A percentile compares a stretch with the other conserved stretches of the same genome.
Evolutionary conservation across 1,140 invertebrate species (phyloP).

Genomic region (Triops cancriformis): DNA sequence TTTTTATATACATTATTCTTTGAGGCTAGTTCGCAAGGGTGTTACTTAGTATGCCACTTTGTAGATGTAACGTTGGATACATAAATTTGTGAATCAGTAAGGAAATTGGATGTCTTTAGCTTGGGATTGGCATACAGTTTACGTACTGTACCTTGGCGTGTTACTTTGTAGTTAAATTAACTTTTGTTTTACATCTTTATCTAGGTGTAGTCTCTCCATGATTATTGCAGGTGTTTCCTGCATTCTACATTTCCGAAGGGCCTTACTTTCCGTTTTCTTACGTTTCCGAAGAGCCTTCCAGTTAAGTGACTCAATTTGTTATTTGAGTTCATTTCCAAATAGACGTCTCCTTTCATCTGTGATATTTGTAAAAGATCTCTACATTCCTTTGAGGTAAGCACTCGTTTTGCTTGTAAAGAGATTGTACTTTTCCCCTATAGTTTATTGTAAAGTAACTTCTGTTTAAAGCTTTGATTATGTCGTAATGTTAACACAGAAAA

Average conservation of each 20-base stretch:
- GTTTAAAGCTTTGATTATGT: background rate
- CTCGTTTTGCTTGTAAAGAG: background rate
- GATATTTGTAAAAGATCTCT: background rate
- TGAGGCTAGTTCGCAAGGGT: background rate
- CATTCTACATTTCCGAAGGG: background rate
- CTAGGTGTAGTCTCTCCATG: too few species aligned
- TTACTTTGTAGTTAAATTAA: too few species aligned
- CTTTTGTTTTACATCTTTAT: too few species aligned
- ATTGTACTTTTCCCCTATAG: background rate
- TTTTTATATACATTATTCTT: background rate
- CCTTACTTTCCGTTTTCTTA: background rate
- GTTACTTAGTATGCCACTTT: background rate
- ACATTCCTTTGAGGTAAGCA: background rate
- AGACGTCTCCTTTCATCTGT: background rate
- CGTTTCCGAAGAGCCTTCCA: too few species aligned
- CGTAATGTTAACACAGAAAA: background rate
- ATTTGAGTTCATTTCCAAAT: background rate
- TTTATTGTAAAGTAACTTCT: background rate
- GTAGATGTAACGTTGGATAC: too few species aligned
- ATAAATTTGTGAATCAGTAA: too few species aligned
- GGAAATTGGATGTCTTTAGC: too few species aligned
- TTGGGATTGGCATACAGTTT: too few species aligned
- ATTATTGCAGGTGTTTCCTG: too few species aligned
- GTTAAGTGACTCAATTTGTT: too few species aligned
- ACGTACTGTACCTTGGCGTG: too few species aligned